phyloP scores from a whole-genome alignment of 2,797 vertebrate genomes.

The Coilia nasus region DNA sequence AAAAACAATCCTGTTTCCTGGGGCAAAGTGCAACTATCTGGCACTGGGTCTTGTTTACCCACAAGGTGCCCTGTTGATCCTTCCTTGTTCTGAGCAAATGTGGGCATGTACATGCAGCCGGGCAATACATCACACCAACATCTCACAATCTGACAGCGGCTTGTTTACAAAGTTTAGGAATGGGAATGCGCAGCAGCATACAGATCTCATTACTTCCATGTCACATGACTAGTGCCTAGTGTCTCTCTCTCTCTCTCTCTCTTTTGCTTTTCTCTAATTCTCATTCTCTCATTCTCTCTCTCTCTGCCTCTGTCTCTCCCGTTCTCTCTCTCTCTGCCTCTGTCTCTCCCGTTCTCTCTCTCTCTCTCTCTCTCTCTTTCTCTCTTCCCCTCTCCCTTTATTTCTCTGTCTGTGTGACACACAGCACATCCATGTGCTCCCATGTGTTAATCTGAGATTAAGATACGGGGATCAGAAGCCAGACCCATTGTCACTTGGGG shows the following conservation, averaged over 20 bases:
- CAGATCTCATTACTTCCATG: too few relatives aligned
- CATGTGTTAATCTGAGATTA: slow-evolving; percentile 35
- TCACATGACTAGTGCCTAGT: too few relatives aligned
- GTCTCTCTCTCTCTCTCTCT: too few relatives aligned
- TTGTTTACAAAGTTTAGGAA: neutral
- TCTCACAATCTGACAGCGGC: neutral
- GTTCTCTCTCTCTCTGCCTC: neutral
- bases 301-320: neutral
- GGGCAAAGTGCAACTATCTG: neutral
- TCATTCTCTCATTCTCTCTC: too few relatives aligned
- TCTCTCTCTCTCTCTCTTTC: too few relatives aligned
- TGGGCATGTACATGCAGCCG: neutral
- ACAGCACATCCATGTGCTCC: neutral
- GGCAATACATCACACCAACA: too few relatives aligned
- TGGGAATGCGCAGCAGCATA: neutral
- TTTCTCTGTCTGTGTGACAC: too few relatives aligned
- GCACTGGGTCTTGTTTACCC: neutral
- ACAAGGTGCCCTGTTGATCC: neutral
- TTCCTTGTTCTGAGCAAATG: neutral
- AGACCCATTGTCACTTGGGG: slow-evolving; percentile 58
- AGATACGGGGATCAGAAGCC: slow-evolving; percentile 56
- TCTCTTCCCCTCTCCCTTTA: neutral
- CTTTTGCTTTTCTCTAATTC: too few relatives aligned
- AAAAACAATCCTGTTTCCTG: slow-evolving; percentile 3
- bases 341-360: too few relatives aligned